Conservation (phyloP, 1,140 invertebrate species). For the Pteromalus puparum region DNA sequence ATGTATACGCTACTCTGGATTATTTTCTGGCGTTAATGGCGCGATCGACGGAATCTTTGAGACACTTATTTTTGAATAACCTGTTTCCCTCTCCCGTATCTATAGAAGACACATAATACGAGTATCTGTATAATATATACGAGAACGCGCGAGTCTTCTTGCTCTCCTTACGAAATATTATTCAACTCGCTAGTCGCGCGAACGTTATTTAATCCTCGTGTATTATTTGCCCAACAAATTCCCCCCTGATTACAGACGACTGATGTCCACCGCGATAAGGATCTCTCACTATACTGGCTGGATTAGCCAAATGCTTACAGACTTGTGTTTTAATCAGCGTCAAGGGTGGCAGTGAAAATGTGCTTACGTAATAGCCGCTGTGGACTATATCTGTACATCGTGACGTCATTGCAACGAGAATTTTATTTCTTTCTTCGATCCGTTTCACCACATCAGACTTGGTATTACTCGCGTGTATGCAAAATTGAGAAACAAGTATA, state of each 20-base stretch:
- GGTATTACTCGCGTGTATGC: too few relatives aligned
- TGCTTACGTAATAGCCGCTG: background rate
- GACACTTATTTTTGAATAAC: background rate
- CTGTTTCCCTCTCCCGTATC: background rate
- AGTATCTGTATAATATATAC: too few relatives aligned
- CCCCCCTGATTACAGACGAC: background rate
- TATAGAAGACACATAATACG: background rate
- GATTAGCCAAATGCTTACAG: background rate
- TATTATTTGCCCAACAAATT: background rate
- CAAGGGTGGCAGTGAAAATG: background rate
- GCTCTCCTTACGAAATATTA: background rate
- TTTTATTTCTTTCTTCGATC: too few relatives aligned
- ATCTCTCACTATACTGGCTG: background rate
- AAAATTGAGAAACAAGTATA: background rate
- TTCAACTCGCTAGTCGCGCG: background rate
- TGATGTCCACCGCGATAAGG: background rate
- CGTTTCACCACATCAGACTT: too few relatives aligned
- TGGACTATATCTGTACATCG: background rate
- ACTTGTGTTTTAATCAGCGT: background rate
- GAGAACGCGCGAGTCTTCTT: background rate
- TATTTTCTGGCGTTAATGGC: constrained; percentile 23
- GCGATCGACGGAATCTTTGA: constrained; percentile 23
- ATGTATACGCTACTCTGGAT: background rate
- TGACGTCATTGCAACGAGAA: background rate
- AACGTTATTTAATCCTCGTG: background rate